These are phyloP conservation scores for Terebella lapidaria DNA, from an alignment of 2,888 invertebrate species.

Conservation along the genomic window DNA sequence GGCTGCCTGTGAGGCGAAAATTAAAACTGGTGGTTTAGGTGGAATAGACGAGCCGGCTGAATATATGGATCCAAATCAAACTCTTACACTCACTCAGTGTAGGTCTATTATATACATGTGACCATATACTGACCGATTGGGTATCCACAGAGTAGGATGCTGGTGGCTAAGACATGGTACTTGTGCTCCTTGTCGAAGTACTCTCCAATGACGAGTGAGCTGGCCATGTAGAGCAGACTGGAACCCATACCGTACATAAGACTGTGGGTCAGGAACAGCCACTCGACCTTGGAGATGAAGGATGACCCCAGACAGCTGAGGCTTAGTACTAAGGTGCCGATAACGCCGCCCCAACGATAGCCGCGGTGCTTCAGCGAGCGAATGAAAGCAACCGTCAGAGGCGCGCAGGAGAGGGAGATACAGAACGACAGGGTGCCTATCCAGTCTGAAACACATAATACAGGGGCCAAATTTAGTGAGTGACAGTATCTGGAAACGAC, in stretches of 20 bases:
- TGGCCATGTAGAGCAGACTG: constrained; percentile 33
- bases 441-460: constrained; percentile 27
- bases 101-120: too few relatives aligned
- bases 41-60: neutral
- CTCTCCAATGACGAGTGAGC: constrained; percentile 35
- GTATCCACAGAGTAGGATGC: constrained; percentile 35
- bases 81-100: too few relatives aligned
- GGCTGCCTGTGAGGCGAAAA: constrained; percentile 28
- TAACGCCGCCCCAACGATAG: constrained; percentile 28
- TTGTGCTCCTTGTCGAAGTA: constrained; percentile 33
- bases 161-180: constrained; percentile 35
- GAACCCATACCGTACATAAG: constrained; percentile 33
- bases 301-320: constrained; percentile 29
- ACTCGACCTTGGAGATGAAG: constrained; percentile 28
- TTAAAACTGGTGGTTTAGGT: too few relatives aligned
- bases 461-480: too few relatives aligned
- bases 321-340: constrained; percentile 27
- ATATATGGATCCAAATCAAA: too few relatives aligned
- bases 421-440: constrained; percentile 35
- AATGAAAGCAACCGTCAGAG: constrained; percentile 30
- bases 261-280: constrained; percentile 34
- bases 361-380: constrained; percentile 27
- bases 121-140: constrained; percentile 28
- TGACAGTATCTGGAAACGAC: too few relatives aligned
- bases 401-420: constrained; percentile 30